Percentiles rank a stretch among this genome's conserved stretches.
Evolutionary conservation across 2,113 vertebrate genomes (phyloP).

Genomic region (Myotis yumanensis): DNA sequence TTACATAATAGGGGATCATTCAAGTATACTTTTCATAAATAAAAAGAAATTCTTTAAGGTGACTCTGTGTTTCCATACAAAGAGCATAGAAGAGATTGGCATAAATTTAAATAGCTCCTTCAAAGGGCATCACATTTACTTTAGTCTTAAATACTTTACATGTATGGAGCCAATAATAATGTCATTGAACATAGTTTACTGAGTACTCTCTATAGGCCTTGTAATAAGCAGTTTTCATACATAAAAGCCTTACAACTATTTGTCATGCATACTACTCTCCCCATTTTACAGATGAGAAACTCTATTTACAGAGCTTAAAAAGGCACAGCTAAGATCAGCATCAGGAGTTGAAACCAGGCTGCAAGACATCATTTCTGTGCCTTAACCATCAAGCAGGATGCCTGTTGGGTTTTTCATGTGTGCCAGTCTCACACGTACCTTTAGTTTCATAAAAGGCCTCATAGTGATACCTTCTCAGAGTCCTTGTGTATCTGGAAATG

Average conservation of each 20-base stretch:
- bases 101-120: not conserved
- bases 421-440: not conserved
- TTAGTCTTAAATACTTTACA: not conserved
- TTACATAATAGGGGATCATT: not conserved
- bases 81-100: not conserved
- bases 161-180: not conserved
- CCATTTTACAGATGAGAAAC: not conserved
- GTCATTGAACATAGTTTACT: not conserved
- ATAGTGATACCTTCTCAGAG: not conserved
- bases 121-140: not conserved
- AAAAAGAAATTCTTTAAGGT: not conserved
- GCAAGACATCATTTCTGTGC: not conserved
- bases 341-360: not conserved
- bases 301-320: not conserved
- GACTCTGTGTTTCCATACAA: not conserved
- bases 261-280: not conserved
- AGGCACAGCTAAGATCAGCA: not conserved
- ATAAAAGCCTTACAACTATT: not conserved
- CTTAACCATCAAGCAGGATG: not conserved
- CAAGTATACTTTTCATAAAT: not conserved
- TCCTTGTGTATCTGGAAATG: not conserved
- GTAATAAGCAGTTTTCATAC: not conserved
- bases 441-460: not conserved
- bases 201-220: not conserved
- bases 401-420: not conserved